phyloP scores from a whole-genome alignment of 2,113 vertebrate species.

The Tachuris rubrigastra region DNA sequence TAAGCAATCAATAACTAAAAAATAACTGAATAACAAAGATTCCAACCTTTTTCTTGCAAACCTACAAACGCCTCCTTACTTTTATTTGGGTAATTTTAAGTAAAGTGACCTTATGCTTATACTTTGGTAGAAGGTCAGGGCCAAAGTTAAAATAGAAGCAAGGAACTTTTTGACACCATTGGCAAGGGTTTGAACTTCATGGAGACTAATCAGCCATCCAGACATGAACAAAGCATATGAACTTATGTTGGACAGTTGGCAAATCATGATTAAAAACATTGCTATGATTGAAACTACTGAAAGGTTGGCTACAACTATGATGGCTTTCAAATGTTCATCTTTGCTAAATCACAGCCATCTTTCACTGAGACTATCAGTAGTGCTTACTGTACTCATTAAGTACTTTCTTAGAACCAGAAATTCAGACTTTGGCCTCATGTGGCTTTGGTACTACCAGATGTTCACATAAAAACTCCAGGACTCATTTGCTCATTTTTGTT shows the following conservation, averaged over 20 bases:
- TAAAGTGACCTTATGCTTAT: not conserved
- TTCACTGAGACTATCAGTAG: not conserved
- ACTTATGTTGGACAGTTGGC: not conserved
- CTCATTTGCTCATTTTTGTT: not conserved
- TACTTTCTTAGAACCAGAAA: constrained; percentile 3
- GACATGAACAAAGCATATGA: not conserved
- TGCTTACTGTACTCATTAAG: not conserved
- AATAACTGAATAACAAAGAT: not conserved
- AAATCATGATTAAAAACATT: not conserved
- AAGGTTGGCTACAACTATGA: not conserved
- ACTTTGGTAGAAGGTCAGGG: not conserved
- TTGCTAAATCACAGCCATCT: not conserved
- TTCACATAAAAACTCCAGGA: not conserved
- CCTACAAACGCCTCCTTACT: not conserved
- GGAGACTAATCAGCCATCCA: not conserved
- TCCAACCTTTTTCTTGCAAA: not conserved
- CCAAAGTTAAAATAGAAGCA: not conserved
- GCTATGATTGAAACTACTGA: not conserved
- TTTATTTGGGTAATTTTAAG: not conserved
- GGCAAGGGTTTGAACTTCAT: not conserved
- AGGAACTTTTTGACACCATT: not conserved
- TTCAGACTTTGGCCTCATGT: not conserved
- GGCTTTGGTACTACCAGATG: constrained; percentile 11
- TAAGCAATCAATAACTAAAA: not conserved
- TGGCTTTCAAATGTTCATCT: not conserved